phyloP scores from a whole-genome alignment of 2,113 vertebrate genomes.

The Trogon surrucura region DNA sequence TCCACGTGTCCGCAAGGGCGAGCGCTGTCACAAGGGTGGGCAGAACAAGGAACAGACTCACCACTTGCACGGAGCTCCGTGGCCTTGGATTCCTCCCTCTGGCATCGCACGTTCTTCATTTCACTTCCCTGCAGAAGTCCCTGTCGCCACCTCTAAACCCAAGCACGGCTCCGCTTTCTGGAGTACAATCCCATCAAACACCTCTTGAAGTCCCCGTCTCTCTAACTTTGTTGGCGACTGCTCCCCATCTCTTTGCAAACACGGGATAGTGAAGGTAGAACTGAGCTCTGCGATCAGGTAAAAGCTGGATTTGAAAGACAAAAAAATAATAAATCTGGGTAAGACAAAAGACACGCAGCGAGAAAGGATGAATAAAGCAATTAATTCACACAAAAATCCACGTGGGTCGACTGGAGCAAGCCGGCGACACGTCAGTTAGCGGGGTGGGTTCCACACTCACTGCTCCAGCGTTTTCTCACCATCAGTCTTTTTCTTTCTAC shows the following conservation, averaged over 20 bases:
- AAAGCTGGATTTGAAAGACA: background rate
- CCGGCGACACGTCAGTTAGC: too few species aligned
- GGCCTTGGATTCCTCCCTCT: background rate
- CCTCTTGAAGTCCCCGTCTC: background rate
- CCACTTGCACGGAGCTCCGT: fast-evolving
- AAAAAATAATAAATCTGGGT: background rate
- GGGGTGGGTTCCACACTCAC: background rate
- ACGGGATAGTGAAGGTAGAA: background rate
- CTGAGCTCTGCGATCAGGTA: background rate
- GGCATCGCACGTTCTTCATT: background rate
- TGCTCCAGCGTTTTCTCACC: background rate
- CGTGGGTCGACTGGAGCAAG: background rate
- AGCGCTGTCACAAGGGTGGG: too few species aligned
- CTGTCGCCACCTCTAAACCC: too few species aligned
- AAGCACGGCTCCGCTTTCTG: fast-evolving
- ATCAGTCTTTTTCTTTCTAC: background rate
- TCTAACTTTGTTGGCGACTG: background rate
- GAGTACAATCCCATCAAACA: background rate
- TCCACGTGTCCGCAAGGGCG: fast-evolving
- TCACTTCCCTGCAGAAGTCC: fast-evolving
- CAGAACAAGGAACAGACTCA: too few species aligned
- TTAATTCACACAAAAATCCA: background rate
- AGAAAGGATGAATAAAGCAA: background rate
- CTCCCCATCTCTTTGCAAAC: background rate
- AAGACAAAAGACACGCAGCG: background rate